Evolutionary conservation across 2,888 invertebrate species (phyloP), one percentile per base, ranked within the genome.

Genomic region (Stenolophus ochropezus): DNA sequence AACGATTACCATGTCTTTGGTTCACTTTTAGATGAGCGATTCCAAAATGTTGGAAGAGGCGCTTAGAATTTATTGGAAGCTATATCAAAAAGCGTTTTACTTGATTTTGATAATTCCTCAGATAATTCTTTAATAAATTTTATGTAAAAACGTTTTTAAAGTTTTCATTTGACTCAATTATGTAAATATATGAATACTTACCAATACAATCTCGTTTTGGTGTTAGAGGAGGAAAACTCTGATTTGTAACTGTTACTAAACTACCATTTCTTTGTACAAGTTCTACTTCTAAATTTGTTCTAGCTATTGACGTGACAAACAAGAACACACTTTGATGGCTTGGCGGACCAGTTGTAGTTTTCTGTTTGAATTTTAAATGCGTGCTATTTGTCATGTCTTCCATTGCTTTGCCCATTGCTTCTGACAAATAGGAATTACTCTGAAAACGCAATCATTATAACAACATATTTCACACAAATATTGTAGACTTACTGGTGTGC

Each of bases 211-310:
- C 95, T 82, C 95, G 92, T 86, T 95, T 94, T 53, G 95, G 94
- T 87, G 94, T 93, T 86, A 94, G 93, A 1, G 94, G 90, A 85
- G 93, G 91, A 1, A 90, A 87, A 0, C 90, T 89, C 58, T 89
- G 87, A 71, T 85, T 86, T 1, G 87, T 83, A 47, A 85, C 83
- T 1, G 88, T 87, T 6, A 90, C 89, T 8, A 97, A 90, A n/a
- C 93, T 92, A 6, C 97, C 97, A n/a, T 96, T 96, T 58, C 96
- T 92, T 89, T 97, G 96, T 83, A 97, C 94, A 61, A 98, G 92
- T 90, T 98, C 98, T 82, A 97, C 93, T 91, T 98, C 98, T 82
- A 98, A 91, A 91, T 98, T 98, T 73, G 96, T 97, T 85, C 98
- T 93, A 71, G 95, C 96, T 83, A 97, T 94, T 0, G 96, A 97